Conservation (phyloP, 2,113 vertebrate species). For the Nibea albiflora region DNA sequence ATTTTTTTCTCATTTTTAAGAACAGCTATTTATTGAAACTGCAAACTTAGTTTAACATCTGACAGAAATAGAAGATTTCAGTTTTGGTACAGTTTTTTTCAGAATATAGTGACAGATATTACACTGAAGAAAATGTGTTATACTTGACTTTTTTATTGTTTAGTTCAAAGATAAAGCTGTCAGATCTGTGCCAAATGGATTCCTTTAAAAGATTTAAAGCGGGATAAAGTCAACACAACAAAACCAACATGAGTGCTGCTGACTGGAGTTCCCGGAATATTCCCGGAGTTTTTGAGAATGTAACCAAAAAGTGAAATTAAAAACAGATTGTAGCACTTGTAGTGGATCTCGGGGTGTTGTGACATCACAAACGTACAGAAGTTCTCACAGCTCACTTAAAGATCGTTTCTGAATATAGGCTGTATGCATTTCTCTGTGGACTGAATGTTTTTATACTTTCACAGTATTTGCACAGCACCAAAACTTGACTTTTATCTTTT, state of each 20-base stretch:
- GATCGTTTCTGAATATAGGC: too few species aligned
- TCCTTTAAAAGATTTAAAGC: background rate
- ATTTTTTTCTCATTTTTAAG: constrained; percentile 19
- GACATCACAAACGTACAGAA: too few species aligned
- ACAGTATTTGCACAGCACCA: too few species aligned
- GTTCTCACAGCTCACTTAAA: too few species aligned
- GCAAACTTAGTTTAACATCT: background rate
- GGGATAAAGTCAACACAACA: background rate
- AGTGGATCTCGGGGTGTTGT: too few species aligned
- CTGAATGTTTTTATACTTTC: too few species aligned
- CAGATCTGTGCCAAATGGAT: background rate
- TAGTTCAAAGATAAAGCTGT: constrained; percentile 1
- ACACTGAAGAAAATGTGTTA: background rate
- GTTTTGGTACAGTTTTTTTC: background rate
- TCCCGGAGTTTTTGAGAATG: background rate
- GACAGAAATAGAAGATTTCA: background rate
- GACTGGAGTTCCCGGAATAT: background rate
- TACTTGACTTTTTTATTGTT: background rate
- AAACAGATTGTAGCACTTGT: too few species aligned
- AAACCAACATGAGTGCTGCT: background rate
- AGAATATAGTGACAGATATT: constrained; percentile 1
- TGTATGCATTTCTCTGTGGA: too few species aligned
- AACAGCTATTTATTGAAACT: constrained; percentile 45
- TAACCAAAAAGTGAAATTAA: too few species aligned
- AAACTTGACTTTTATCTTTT: too few species aligned